These are phyloP conservation scores for Procavia capensis DNA, from an alignment of 2,113 vertebrate species.

Conservation along the genomic window DNA sequence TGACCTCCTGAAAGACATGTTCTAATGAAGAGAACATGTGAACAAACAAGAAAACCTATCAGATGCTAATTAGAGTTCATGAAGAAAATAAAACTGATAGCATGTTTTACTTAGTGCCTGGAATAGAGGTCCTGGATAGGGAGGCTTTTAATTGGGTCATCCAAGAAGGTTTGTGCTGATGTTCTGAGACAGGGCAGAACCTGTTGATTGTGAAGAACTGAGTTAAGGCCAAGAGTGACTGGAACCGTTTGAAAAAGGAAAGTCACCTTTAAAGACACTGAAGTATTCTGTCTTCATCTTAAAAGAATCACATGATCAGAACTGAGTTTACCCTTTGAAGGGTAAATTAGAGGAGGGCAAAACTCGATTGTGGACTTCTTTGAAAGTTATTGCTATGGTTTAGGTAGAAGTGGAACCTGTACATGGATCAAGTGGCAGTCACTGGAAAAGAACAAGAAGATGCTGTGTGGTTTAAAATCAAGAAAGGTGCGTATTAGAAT, in stretches of 20 bases:
- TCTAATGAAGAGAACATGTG: not conserved
- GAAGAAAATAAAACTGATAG: slow-evolving; percentile 2
- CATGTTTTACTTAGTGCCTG: not conserved
- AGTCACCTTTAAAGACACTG: not conserved
- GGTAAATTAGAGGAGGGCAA: not conserved
- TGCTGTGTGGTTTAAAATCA: too few relatives aligned
- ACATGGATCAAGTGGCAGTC: too few relatives aligned
- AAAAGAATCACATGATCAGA: not conserved
- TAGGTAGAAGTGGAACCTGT: not conserved
- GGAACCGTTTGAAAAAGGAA: not conserved
- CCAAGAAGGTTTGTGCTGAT: not conserved
- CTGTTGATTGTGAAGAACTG: not conserved
- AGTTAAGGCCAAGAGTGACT: not conserved
- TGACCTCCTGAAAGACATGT: not conserved
- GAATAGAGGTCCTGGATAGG: not conserved
- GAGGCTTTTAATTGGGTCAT: not conserved
- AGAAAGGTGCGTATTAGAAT: too few relatives aligned
- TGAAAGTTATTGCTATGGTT: not conserved
- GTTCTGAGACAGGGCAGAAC: not conserved
- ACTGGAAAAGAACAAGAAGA: too few relatives aligned
- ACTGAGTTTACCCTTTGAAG: not conserved
- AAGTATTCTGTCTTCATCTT: not conserved
- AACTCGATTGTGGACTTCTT: not conserved
- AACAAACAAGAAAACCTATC: not conserved
- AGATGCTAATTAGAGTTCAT: not conserved